Evolutionary conservation across 1,140 invertebrate genomes (phyloP), one percentile per base, ranked within the genome.

Genomic region (Procambarus virginalis): DNA sequence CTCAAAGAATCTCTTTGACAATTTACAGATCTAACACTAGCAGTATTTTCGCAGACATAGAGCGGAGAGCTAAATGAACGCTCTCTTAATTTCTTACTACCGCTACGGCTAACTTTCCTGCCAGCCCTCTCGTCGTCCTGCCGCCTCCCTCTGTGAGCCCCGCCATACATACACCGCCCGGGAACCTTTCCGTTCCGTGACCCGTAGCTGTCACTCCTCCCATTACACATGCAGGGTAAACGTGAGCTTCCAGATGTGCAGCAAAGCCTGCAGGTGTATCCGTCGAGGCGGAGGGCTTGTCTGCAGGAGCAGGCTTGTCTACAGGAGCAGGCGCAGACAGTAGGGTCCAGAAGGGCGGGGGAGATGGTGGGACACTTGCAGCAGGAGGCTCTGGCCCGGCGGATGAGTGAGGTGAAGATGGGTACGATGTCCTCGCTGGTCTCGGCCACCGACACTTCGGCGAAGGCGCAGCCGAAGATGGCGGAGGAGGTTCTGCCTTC

Each of bases 361-460:
- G 55, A 22, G 60, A 49, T 73, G 49, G 20, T 73, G 49, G 79
- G 83, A 51, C 89, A 85, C 34, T 76, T 60, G 49, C 83, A 90
- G 89, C 68, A 22, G 58, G 46, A 45, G 34, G 46, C 49, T 80
- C 64, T 49, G 60, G 89, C 89, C 49, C 84, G n/a, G 10, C 84
- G 14, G 58, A 86, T 81, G 60, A 85, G 89, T 2, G 89, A 90
- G 48, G 51, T 82, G 84, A 90, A 86, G 82, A 90, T 81, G n/a
- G 89, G 84, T 4, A 80, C 82, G 83, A 86, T 85, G 78, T 85
- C 84, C 64, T 90, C 89, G 77, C 88, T 89, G 5, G 88, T 89
- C 60, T 89, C 88, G 22, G 89, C 89, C 46, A 82, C 89, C 3
- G 89, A 90, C 20, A 90, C 89, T 49, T 90, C 89, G 49, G 89